Evolutionary conservation across 2,797 vertebrate genomes (phyloP), one percentile per base, ranked within the genome.

Genomic region (Simalia tracyae): DNA sequence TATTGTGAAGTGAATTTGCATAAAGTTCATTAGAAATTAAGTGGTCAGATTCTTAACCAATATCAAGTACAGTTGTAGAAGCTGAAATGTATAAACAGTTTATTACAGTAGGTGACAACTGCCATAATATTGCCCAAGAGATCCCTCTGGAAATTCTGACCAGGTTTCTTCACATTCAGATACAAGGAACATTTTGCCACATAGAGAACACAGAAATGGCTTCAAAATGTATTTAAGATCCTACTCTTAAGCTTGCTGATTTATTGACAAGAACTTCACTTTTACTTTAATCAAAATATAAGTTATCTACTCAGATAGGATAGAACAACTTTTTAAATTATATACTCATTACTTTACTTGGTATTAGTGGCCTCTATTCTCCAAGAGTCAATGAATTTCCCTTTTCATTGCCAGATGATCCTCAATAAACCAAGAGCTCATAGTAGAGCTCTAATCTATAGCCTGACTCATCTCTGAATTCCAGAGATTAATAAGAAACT

Each of bases 51-150:
- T 93, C 90, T 92, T 64, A 19, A 56, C 88, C 24, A 85, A 72
- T 72, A 81, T 2, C n/a, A 92, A 90, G 93, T 54, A 28, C 28
- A 95, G 63, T 89, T 86, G 86, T 92, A 95, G 92, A 90, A 64
- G 72, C 5, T 14, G 36, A 19, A 94, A 90, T 56, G 89, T 36
- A 63, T 57, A 89, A 92, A 92, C 57, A 91, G 60, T 31, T 60
- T 84, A 86, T 66, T 66, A 26, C 42, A 88, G 94, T 61, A 93
- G 50, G 26, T 12, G 22, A 90, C 92, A 93, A 93, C 2, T 54
- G 54, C 24, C 81, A 91, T 64, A 89, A 14, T 19, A 92, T 7
- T 54, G 93, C 91, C 93, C 90, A 94, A 86, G 42, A 60, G 42
- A 89, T 91, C 31, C 88, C 91, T 95, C 76, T 90, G 94, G 61